A percentile compares a stretch with the other conserved stretches of the same genome.
These are phyloP conservation scores for Metacarcinus magister DNA, from an alignment of 2,888 invertebrate species.

Conservation along the genomic window DNA sequence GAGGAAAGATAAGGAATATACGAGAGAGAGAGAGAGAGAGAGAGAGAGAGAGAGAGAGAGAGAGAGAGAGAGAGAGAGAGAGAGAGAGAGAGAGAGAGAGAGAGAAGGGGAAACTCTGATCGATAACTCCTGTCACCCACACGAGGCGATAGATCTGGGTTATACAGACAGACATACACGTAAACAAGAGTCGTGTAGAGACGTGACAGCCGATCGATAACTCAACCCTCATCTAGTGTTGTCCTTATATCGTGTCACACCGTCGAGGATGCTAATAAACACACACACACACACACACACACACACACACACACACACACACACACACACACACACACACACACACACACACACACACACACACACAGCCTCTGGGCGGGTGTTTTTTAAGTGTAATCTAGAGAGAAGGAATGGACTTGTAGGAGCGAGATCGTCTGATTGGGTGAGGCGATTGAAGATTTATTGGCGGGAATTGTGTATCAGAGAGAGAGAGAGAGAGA, in stretches of 20 bases:
- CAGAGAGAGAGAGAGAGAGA: slow-evolving; percentile 26
- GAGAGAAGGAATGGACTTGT: background rate
- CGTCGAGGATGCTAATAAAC: too few species aligned
- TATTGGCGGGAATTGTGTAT: slow-evolving; percentile 5
- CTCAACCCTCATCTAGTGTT: background rate
- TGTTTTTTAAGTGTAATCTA: background rate
- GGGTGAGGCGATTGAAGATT: background rate
- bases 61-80: slow-evolving; percentile 40
- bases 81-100: background rate
- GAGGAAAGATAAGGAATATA: background rate
- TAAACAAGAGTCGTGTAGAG: slow-evolving; percentile 1
- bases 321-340: background rate
- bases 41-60: slow-evolving; percentile 26
- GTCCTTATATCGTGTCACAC: background rate
- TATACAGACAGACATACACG: background rate
- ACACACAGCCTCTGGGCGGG: background rate
- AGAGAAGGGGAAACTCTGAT: background rate
- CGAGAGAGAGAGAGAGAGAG: background rate
- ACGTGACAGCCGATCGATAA: slow-evolving; percentile 1
- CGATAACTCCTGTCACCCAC: background rate
- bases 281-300: background rate
- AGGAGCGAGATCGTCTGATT: slow-evolving; percentile 13
- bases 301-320: background rate
- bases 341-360: too few species aligned
- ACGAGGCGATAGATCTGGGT: background rate